These are phyloP conservation scores for Neogobius melanostomus DNA, from an alignment of 2,113 vertebrate genomes.

Conservation along the genomic window DNA sequence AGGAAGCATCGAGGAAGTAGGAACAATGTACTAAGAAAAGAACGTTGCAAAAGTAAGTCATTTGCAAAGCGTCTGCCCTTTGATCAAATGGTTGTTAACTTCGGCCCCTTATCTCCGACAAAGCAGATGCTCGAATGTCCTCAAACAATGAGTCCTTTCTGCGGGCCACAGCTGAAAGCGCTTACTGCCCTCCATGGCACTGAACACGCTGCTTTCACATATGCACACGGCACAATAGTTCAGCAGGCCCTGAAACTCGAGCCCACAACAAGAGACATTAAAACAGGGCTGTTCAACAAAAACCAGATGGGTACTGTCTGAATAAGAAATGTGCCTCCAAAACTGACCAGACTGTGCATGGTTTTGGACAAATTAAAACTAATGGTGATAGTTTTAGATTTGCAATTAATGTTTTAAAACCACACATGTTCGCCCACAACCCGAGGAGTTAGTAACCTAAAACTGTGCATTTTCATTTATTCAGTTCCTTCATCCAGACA, in stretches of 20 bases:
- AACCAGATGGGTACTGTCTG: slow-evolving; percentile 55
- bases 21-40: slow-evolving; percentile 26
- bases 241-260: slow-evolving; percentile 55
- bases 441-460: too few species aligned
- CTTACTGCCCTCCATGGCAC: slow-evolving; percentile 50
- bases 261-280: slow-evolving; percentile 50
- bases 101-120: slow-evolving; percentile 59
- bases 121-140: slow-evolving; percentile 64
- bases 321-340: slow-evolving; percentile 38
- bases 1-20: slow-evolving; percentile 30
- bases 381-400: too few species aligned
- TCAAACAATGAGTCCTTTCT: slow-evolving; percentile 69
- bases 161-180: slow-evolving; percentile 59
- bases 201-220: slow-evolving; percentile 22
- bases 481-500: too few species aligned
- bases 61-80: slow-evolving; percentile 44
- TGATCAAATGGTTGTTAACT: slow-evolving; percentile 53
- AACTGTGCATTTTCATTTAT: too few species aligned
- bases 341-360: neutral
- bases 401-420: too few species aligned
- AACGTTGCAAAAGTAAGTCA: slow-evolving; percentile 26
- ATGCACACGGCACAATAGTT: slow-evolving; percentile 33
- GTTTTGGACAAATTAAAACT: too few species aligned
- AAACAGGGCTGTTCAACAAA: slow-evolving; percentile 60
- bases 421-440: too few species aligned